These are phyloP conservation scores for Heterochromis multidens DNA, from an alignment of 2,113 vertebrate species.

Conservation along the genomic window DNA sequence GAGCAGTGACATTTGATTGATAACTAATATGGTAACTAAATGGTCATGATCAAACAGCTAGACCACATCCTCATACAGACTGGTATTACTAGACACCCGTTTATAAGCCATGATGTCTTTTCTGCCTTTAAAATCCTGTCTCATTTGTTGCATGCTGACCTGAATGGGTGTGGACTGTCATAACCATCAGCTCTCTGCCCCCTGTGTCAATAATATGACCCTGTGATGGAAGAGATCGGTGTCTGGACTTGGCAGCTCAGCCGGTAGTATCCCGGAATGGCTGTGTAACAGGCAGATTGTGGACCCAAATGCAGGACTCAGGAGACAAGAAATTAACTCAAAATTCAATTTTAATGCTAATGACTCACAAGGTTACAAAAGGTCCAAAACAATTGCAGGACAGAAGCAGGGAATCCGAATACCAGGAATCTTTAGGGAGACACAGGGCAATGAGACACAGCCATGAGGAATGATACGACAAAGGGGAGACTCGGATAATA, in stretches of 20 bases:
- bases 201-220: neutral
- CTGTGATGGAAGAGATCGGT: neutral
- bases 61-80: no score
- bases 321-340: no score
- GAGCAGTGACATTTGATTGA: neutral
- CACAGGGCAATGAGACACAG: no score
- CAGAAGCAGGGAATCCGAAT: neutral
- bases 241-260: no score
- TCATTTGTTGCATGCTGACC: neutral
- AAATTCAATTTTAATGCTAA: neutral
- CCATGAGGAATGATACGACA: no score
- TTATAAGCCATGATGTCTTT: no score
- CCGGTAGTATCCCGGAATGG: no score
- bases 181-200: neutral
- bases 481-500: neutral
- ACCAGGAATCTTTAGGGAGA: no score
- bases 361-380: neutral
- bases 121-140: no score
- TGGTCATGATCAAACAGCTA: neutral
- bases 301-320: no score
- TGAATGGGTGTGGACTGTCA: neutral
- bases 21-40: neutral
- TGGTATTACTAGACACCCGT: no score
- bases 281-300: no score
- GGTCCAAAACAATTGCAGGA: neutral